phyloP scores from a whole-genome alignment of 2,797 vertebrate species.

The Presbytis comata region DNA sequence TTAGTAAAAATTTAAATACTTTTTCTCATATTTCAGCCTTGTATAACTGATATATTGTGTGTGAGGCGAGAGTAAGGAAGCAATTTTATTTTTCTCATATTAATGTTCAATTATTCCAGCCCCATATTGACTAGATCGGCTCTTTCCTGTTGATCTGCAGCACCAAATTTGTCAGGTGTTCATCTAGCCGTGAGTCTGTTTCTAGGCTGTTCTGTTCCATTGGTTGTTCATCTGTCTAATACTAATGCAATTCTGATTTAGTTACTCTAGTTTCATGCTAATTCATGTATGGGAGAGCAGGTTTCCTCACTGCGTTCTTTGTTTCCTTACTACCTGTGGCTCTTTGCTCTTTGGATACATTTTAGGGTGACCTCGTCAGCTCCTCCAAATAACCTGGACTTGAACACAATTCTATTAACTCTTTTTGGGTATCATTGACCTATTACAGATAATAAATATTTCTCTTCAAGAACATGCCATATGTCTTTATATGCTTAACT shows the following conservation, averaged over 20 bases:
- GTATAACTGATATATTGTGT: background rate
- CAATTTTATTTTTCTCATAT: background rate
- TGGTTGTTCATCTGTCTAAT: background rate
- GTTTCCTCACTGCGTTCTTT: background rate
- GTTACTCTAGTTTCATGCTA: background rate
- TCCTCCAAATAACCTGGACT: background rate
- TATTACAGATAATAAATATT: background rate
- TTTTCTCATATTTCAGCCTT: background rate
- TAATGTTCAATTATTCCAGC: background rate
- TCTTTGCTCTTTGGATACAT: background rate
- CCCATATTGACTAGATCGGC: no score
- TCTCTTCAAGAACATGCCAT: background rate
- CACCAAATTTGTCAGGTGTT: no score
- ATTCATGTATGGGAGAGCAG: no score
- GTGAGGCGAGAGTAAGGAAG: background rate
- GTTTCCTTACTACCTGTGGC: background rate
- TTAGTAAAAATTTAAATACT: background rate
- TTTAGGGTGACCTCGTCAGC: background rate
- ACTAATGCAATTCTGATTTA: background rate
- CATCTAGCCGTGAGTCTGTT: rapidly evolving
- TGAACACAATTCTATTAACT: background rate
- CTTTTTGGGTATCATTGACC: background rate
- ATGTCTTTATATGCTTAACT: background rate
- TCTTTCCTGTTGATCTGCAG: background rate
- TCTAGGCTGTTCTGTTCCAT: no score